Conservation (phyloP, 2,888 invertebrate genomes). For the Lymantria monacha region DNA sequence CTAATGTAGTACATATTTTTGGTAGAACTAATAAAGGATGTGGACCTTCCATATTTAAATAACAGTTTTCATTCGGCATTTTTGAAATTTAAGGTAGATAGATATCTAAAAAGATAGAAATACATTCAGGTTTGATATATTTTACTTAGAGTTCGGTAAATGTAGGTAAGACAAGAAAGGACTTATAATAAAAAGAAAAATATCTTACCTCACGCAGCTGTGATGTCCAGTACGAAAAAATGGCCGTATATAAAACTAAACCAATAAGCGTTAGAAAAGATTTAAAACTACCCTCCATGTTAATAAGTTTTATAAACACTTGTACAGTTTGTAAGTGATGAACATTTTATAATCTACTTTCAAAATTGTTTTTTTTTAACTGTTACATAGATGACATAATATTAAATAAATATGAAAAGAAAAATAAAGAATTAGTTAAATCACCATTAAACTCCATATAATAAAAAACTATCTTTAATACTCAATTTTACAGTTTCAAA, state of each 20-base stretch:
- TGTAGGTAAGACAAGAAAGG: conserved; percentile 51
- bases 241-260: conserved; percentile 43
- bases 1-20: conserved; percentile 56
- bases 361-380: neutral
- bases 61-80: conserved; percentile 48
- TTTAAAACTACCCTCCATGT: conserved; percentile 42
- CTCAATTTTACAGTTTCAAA: no score
- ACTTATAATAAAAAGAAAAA: conserved; percentile 30
- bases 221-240: conserved; percentile 39
- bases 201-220: conserved; percentile 60
- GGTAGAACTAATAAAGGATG: conserved; percentile 64
- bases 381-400: neutral
- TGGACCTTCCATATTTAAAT: conserved; percentile 36
- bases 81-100: conserved; percentile 20
- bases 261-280: conserved; percentile 26
- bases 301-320: conserved; percentile 10
- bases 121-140: conserved; percentile 23
- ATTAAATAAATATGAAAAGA: neutral
- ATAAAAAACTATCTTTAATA: no score
- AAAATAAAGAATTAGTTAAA: neutral
- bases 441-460: neutral
- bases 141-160: conserved; percentile 19
- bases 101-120: conserved; percentile 31
- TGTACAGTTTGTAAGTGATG: neutral
- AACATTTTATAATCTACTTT: neutral